Evolutionary conservation across 2,797 vertebrate species (phyloP).

Genomic region (Hyperoplus immaculatus): DNA sequence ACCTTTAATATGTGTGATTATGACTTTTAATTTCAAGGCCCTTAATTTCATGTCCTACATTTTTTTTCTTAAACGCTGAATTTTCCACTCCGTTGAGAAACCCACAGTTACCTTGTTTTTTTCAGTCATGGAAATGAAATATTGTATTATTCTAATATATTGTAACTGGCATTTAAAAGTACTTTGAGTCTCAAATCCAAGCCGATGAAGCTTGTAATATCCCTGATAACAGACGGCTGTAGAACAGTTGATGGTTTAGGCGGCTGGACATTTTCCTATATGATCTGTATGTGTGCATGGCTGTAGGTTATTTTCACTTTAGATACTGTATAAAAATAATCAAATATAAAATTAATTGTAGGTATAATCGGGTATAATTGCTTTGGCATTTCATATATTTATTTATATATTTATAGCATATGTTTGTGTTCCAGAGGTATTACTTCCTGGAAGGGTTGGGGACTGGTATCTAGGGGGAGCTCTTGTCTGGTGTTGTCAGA

Average conservation of each 20-base stretch:
- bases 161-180: neutral
- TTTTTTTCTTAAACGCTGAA: neutral
- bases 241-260: neutral
- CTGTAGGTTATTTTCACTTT: neutral
- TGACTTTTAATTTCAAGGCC: neutral
- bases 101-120: neutral
- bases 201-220: too few species aligned
- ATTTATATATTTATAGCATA: neutral
- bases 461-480: constrained; percentile 76
- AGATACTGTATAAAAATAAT: too few species aligned
- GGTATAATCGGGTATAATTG: neutral
- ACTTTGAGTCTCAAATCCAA: neutral
- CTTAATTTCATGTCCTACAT: neutral
- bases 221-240: neutral
- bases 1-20: too few species aligned
- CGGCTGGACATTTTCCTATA: neutral
- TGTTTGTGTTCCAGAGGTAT: constrained; percentile 1
- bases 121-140: too few species aligned
- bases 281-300: neutral
- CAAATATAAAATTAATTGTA: too few species aligned
- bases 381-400: too few species aligned
- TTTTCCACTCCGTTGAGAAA: neutral
- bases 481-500: constrained; percentile 73
- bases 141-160: neutral
- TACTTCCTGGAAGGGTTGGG: constrained; percentile 30